Evolutionary conservation across 2,888 invertebrate genomes (phyloP).

Genomic region (Podabrus alpinus): DNA sequence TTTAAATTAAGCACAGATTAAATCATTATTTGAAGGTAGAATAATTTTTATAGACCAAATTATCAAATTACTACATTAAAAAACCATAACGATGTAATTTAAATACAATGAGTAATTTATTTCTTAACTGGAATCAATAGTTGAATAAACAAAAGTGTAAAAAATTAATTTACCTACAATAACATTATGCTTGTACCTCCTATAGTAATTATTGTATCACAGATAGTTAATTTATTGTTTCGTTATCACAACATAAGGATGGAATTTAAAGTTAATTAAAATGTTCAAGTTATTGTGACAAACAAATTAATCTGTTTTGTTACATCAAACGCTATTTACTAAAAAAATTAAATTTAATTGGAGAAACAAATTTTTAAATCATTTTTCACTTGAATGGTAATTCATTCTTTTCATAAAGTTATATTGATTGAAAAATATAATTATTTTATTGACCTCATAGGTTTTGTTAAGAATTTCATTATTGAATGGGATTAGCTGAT

Average conservation of each 20-base stretch:
- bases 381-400: too few species aligned
- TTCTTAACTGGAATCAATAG: background rate
- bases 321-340: background rate
- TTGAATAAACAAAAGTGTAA: background rate
- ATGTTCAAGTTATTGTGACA: background rate
- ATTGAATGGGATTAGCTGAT: too few species aligned
- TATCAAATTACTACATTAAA: background rate
- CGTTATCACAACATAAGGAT: background rate
- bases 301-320: background rate
- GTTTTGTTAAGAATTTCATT: too few species aligned
- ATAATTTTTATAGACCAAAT: background rate
- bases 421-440: too few species aligned
- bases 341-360: background rate
- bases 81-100: background rate
- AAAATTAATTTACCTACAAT: background rate
- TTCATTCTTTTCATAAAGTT: too few species aligned
- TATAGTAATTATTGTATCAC: background rate
- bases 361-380: too few species aligned
- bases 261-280: background rate
- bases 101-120: background rate
- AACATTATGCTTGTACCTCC: background rate
- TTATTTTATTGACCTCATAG: too few species aligned
- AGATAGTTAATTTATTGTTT: background rate
- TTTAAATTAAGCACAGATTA: background rate
- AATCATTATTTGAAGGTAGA: background rate